Base-by-base conservation (phyloP, 2,797 vertebrate species). In the Alosa sapidissima region DNA sequence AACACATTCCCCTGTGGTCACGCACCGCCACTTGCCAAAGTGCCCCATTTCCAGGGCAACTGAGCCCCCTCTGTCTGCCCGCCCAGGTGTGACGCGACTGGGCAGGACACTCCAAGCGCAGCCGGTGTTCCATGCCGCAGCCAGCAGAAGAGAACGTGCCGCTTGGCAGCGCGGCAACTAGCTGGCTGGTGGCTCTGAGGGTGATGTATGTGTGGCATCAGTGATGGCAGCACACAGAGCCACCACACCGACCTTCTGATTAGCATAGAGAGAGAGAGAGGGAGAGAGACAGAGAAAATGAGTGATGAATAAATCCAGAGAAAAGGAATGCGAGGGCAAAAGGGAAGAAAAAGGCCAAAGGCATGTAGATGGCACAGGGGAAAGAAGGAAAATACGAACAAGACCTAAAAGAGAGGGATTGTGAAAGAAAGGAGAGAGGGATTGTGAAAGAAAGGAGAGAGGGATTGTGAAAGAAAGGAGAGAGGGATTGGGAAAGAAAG, bases 161-260 rank as follows among this genome's bases (percentile, higher is more conserved):
- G 90, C 85, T 91, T 93, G 87, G 60, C 91, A 81, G 90, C 89
- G 86, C 87, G 91, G 89, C 84, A 90, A n/a, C 28, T 68, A 28
- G 65, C 65, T 36, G 24, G 28, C 62, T 13, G 24, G 24, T 24
- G 68, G 68, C 68, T 41, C 16, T 5, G 36, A 11, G 36, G 68
- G 68, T 19, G 68, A 75, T 75, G 92, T 92, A 95, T 94, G 91
- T 90, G 91, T 91, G 89, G 90, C 94, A 93, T 93, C 93, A 90
- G 91, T 83, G 90, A 90, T 89, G 90, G 92, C 91, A 91, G 92
- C 91, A 91, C 89, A 92, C 92, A 91, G 91, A 90, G 87, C 68
- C 86, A 88, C 90, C 91, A 90, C 92, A 92, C 89, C 91, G 93
- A 92, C 89, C 91, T 84, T 87, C 90, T 93, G 93, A 93, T 95